Conservation (phyloP, 2,797 vertebrate species). For the Chiloscyllium punctatum region DNA sequence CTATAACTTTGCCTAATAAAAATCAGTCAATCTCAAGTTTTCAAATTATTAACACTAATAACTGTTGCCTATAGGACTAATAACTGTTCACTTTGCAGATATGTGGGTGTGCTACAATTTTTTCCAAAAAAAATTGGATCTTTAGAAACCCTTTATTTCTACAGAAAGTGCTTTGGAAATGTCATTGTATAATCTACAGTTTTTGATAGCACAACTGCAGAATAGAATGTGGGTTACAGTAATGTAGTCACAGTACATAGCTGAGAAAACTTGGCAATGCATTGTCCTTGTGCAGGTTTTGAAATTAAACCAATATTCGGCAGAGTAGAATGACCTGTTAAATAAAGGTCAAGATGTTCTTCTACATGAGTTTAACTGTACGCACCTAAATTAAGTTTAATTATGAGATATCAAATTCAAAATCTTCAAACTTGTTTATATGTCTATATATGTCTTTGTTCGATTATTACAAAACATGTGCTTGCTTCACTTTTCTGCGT, state of each 20-base stretch:
- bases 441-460: background rate
- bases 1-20: background rate
- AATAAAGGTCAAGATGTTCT: background rate
- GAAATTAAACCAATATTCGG: background rate
- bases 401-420: background rate
- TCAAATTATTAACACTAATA: background rate
- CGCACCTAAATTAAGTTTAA: background rate
- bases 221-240: background rate
- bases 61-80: background rate
- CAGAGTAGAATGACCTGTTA: slow-evolving; percentile 13
- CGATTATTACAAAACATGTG: background rate
- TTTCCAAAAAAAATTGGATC: background rate
- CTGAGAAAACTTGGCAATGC: background rate
- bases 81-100: background rate
- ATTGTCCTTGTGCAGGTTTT: background rate
- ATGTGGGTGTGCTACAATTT: background rate
- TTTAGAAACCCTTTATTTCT: background rate
- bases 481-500: background rate
- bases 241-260: background rate
- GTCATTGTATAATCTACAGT: background rate
- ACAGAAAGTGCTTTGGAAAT: background rate
- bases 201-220: background rate
- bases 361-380: background rate
- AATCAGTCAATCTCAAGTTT: background rate
- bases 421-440: background rate